A percentile compares a stretch with the other conserved stretches of the same genome.
phyloP scores from a whole-genome alignment of 2,113 vertebrate species.

The Meleagris gallopavo region DNA sequence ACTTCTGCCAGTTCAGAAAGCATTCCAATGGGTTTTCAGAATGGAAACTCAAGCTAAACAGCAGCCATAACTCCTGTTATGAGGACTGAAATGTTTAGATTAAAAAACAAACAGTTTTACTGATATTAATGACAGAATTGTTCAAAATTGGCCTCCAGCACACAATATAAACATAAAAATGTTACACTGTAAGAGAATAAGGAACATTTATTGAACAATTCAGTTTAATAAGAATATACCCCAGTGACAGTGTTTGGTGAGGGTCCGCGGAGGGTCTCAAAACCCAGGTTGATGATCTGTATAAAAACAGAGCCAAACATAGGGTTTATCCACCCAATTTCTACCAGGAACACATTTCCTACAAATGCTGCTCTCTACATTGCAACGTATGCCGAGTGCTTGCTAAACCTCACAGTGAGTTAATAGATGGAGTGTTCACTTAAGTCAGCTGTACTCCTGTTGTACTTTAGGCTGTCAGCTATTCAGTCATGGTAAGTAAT shows the following conservation, averaged over 20 bases:
- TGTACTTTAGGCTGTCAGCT: neutral
- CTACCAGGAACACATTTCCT: neutral
- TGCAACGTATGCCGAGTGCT: neutral
- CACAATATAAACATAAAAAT: neutral
- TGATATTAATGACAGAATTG: neutral
- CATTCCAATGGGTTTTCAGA: neutral
- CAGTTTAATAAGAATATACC: neutral
- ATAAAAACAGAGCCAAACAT: neutral
- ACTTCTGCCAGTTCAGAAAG: neutral
- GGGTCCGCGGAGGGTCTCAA: neutral
- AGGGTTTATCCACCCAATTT: neutral
- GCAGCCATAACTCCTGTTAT: neutral
- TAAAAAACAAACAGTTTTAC: neutral
- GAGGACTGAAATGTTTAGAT: neutral
- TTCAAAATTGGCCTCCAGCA: neutral
- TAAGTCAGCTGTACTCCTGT: neutral
- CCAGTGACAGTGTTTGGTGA: neutral
- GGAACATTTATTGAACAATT: neutral
- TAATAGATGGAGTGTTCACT: neutral
- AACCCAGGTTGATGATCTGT: neutral
- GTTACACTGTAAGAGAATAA: neutral
- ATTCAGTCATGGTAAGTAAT: conserved; percentile 52
- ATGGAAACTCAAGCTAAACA: neutral
- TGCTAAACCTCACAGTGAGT: neutral
- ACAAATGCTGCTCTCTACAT: neutral